Conservation (phyloP, 1,140 invertebrate species). For the Lepidurus packardi region DNA sequence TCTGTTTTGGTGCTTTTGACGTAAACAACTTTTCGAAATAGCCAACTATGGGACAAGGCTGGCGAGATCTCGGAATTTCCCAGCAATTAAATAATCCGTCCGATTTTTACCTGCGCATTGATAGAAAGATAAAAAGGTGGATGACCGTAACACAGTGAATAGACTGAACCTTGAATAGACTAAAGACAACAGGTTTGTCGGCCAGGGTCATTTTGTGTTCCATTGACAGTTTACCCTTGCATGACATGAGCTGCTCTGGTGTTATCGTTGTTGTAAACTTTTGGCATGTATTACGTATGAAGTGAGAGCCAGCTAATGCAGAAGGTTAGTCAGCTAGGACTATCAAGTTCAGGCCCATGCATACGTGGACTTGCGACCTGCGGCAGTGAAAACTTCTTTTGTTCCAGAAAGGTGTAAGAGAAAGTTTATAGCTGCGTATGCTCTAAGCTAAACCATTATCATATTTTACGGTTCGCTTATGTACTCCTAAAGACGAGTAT, state of each 20-base stretch:
- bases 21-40: neutral
- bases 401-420: neutral
- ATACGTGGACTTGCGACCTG: neutral
- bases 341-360: slow-evolving; percentile 6
- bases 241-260: no score
- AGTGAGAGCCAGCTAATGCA: no score
- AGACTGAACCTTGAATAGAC: neutral
- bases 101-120: no score
- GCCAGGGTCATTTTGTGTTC: neutral
- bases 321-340: neutral
- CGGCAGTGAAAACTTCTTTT: slow-evolving; percentile 19
- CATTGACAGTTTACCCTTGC: neutral
- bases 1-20: neutral
- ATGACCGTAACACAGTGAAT: neutral
- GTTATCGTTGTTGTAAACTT: no score
- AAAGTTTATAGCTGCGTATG: slow-evolving; percentile 7
- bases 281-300: no score
- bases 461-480: neutral
- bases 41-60: neutral
- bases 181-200: neutral
- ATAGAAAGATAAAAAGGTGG: neutral
- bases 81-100: no score
- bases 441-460: neutral
- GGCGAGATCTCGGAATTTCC: no score
- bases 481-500: neutral